Evolutionary conservation across 37 sponge, comb jelly and placozoan genomes (phyloP).

Genomic region (Geodia barretti): DNA sequence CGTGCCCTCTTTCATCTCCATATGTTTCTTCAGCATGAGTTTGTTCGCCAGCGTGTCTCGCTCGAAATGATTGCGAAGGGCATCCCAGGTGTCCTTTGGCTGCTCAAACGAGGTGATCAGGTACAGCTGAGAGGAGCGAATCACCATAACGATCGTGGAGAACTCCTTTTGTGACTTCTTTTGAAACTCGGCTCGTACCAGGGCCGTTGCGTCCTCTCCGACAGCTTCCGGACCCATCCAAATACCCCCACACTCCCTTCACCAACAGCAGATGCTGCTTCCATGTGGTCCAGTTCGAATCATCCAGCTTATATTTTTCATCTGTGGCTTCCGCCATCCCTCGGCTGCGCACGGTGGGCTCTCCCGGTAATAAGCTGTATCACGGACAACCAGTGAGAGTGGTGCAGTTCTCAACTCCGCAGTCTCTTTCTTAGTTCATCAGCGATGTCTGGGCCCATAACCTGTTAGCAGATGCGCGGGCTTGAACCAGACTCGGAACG

Average conservation of each 20-base stretch:
- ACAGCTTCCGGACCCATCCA: slow-evolving; percentile 42
- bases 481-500: neutral
- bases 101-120: slow-evolving; percentile 30
- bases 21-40: slow-evolving; percentile 22
- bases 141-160: slow-evolving; percentile 27
- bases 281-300: slow-evolving; percentile 63
- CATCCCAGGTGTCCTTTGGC: slow-evolving; percentile 21
- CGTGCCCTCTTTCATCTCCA: slow-evolving; percentile 55
- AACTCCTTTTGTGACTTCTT: slow-evolving; percentile 45
- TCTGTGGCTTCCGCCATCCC: neutral
- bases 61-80: slow-evolving; percentile 36
- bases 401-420: neutral
- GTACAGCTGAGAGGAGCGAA: slow-evolving; percentile 20
- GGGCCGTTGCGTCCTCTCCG: slow-evolving; percentile 17
- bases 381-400: neutral
- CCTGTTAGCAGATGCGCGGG: neutral
- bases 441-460: neutral
- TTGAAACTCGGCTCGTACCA: slow-evolving; percentile 5
- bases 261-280: slow-evolving; percentile 39
- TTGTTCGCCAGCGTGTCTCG: slow-evolving; percentile 25
- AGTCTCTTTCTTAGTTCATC: neutral
- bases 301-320: too few species aligned
- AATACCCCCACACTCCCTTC: slow-evolving; percentile 36
- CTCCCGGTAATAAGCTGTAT: neutral
- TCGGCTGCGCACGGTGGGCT: neutral